phyloP scores from a whole-genome alignment of 2,888 invertebrate species.

The Lithodes maja region DNA sequence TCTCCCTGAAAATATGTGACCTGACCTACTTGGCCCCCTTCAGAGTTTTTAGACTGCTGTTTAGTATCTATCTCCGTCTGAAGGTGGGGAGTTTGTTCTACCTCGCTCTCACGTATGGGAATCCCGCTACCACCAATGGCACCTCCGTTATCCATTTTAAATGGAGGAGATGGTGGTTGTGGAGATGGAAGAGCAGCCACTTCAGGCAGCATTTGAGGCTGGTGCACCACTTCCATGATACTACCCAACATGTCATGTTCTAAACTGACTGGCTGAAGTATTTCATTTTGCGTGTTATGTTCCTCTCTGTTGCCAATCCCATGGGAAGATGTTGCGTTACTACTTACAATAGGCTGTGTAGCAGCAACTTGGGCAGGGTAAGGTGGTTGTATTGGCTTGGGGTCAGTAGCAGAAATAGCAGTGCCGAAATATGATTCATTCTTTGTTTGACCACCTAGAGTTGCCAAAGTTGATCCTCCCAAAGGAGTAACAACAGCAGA shows the following conservation, averaged over 20 bases:
- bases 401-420: constrained; percentile 20
- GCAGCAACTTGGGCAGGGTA: background rate
- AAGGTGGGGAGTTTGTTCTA: constrained; percentile 13
- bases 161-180: background rate
- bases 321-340: background rate
- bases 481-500: constrained; percentile 31
- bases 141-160: constrained; percentile 19
- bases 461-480: constrained; percentile 34
- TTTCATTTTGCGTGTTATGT: background rate
- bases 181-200: constrained; percentile 13
- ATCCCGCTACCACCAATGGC: constrained; percentile 29
- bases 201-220: constrained; percentile 33
- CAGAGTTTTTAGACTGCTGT: background rate
- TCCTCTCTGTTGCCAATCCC: background rate
- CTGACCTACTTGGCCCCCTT: constrained; percentile 39
- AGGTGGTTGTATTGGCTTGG: background rate
- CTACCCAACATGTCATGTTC: constrained; percentile 41
- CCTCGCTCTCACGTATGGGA: constrained; percentile 36
- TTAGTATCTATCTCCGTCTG: background rate
- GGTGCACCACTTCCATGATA: constrained; percentile 66
- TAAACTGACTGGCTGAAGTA: background rate
- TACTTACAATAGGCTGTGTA: background rate
- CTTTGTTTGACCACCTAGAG: constrained; percentile 27
- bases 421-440: constrained; percentile 31
- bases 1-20: constrained; percentile 46